phyloP scores from a whole-genome alignment of 2,113 vertebrate species.

The Bagarius yarrelli region DNA sequence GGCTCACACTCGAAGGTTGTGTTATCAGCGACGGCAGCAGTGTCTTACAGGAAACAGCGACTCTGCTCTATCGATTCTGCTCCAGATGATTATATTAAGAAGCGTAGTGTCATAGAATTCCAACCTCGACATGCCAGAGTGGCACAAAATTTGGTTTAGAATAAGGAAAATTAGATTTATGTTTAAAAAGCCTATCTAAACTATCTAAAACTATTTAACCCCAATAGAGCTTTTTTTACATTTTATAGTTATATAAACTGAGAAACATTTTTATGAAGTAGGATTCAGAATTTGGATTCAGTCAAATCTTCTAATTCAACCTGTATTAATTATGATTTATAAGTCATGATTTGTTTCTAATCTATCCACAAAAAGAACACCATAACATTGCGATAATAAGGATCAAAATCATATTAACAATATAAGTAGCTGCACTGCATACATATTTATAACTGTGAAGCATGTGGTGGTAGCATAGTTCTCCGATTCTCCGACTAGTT shows the following conservation, averaged over 20 bases:
- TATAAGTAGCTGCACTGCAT: background rate
- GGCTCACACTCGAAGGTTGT: constrained; percentile 12
- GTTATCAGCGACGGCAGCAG: constrained; percentile 9
- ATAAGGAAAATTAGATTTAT: constrained; percentile 34
- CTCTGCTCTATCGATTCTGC: background rate
- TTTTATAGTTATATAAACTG: no score
- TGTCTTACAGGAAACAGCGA: background rate
- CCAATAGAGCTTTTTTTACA: no score
- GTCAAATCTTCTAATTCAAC: no score
- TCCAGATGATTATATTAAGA: constrained; percentile 7
- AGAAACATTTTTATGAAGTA: no score
- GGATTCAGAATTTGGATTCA: no score
- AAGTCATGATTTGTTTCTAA: no score
- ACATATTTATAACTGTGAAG: background rate
- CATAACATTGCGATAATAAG: no score
- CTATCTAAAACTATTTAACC: no score
- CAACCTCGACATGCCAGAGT: background rate
- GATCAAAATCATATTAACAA: no score
- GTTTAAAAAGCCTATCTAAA: constrained; percentile 41
- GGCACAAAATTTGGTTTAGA: no score
- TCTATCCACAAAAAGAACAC: no score
- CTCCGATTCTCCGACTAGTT: background rate
- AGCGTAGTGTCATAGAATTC: background rate
- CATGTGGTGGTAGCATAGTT: background rate
- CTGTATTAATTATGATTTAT: no score